These are phyloP conservation scores for Lacerta bilineata DNA, from an alignment of 2,797 vertebrate species.

Conservation along the genomic window DNA sequence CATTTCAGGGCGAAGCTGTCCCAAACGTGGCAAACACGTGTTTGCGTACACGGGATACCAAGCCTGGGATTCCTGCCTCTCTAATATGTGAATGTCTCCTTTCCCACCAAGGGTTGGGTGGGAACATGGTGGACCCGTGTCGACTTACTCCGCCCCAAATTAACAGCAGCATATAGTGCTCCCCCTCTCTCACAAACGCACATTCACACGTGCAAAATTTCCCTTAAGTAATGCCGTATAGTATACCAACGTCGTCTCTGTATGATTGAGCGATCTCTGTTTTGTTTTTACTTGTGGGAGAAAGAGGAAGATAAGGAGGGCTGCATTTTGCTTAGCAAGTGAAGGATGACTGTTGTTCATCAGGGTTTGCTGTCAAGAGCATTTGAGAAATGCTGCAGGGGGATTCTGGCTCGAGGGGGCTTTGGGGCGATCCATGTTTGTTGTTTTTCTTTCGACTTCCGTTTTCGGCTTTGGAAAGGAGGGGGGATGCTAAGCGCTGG, in stretches of 20 bases:
- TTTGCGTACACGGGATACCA: neutral
- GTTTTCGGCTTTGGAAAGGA: conserved; percentile 51
- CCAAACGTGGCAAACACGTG: neutral
- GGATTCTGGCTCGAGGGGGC: conserved; percentile 53
- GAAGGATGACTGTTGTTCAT: conserved; percentile 77
- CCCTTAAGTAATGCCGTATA: conserved; percentile 57
- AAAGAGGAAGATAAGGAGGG: conserved; percentile 48
- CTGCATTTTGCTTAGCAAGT: conserved; percentile 71
- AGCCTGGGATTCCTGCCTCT: neutral
- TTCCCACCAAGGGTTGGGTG: too few relatives aligned
- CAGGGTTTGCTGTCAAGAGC: conserved; percentile 75
- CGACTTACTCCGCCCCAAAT: too few relatives aligned
- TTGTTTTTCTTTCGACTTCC: conserved; percentile 67
- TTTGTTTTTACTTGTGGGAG: conserved; percentile 72
- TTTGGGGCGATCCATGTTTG: conserved; percentile 63
- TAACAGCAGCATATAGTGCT: too few relatives aligned
- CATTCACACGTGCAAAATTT: too few relatives aligned
- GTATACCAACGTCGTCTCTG: conserved; percentile 76
- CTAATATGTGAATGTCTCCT: too few relatives aligned
- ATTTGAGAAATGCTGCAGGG: conserved; percentile 73
- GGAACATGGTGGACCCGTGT: neutral
- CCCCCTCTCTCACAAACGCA: neutral
- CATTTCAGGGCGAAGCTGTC: too few relatives aligned
- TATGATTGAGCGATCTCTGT: conserved; percentile 73
- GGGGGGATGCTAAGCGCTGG: conserved; percentile 25